Evolutionary conservation across 2,888 invertebrate species (phyloP).

Genomic region (Cataglyphis albicans): DNA sequence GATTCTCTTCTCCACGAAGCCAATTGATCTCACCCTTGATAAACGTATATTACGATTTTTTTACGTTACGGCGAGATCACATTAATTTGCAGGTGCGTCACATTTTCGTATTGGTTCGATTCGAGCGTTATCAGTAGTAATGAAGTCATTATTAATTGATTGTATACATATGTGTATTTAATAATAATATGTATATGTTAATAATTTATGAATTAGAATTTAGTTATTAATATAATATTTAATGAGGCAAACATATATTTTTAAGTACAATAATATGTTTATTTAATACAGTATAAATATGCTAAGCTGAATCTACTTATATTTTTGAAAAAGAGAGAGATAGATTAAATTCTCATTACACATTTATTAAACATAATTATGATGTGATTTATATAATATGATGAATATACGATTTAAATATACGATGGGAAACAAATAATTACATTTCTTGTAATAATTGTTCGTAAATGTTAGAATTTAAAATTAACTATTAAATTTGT

Average conservation of each 20-base stretch:
- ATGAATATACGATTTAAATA: slow-evolving; percentile 13
- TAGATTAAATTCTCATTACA: neutral
- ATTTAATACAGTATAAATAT: neutral
- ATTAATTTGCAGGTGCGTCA: neutral
- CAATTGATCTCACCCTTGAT: slow-evolving; percentile 16
- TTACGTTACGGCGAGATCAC: neutral
- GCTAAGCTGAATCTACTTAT: neutral
- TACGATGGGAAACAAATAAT: slow-evolving; percentile 12
- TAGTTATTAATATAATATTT: slow-evolving; percentile 27
- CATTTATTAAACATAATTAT: neutral
- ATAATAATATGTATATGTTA: neutral
- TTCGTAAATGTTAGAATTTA: neutral
- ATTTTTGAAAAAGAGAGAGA: neutral
- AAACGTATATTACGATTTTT: slow-evolving; percentile 32
- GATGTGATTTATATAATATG: neutral
- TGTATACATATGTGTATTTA: neutral
- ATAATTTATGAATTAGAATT: slow-evolving; percentile 27
- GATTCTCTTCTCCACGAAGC: neutral
- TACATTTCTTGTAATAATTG: neutral
- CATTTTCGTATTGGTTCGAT: neutral
- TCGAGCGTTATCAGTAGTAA: neutral
- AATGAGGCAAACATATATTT: slow-evolving; percentile 19
- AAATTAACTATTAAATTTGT: slow-evolving; percentile 2
- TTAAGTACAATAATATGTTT: slow-evolving; percentile 9
- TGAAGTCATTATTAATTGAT: slow-evolving; percentile 17